Evolutionary conservation across 2,113 vertebrate genomes (phyloP).

Genomic region (Brachyhypopomus gauderio): DNA sequence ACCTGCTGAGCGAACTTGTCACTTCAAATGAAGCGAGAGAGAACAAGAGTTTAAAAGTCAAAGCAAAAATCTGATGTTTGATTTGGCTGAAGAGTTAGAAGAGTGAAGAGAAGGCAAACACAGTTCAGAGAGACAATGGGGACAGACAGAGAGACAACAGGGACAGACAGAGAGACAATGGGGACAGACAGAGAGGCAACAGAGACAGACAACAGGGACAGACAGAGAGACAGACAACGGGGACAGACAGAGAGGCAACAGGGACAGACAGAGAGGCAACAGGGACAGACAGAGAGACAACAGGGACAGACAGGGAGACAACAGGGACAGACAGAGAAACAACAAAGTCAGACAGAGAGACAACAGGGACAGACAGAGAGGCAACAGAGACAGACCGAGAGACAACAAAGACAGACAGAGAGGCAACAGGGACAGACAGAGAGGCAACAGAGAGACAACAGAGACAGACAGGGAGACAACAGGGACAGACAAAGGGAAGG

Average conservation of each 20-base stretch:
- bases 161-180: not conserved
- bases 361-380: not conserved
- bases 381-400: not conserved
- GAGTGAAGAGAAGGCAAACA: too few species aligned
- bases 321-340: not conserved
- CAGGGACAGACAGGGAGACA: not conserved
- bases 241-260: not conserved
- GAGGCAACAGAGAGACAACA: not conserved
- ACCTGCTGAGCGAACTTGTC: conserved; percentile 14
- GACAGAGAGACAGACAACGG: not conserved
- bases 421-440: not conserved
- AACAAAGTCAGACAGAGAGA: too few species aligned
- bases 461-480: not conserved
- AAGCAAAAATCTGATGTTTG: conserved; percentile 62
- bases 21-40: not conserved
- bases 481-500: not conserved
- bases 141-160: not conserved
- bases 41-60: conserved; percentile 60
- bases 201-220: not conserved
- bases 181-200: not conserved
- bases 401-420: not conserved
- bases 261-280: too few species aligned
- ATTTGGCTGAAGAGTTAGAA: conserved; percentile 63
- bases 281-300: not conserved
- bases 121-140: not conserved